Conservation (phyloP, 2,797 vertebrate genomes). For the Coluber constrictor region DNA sequence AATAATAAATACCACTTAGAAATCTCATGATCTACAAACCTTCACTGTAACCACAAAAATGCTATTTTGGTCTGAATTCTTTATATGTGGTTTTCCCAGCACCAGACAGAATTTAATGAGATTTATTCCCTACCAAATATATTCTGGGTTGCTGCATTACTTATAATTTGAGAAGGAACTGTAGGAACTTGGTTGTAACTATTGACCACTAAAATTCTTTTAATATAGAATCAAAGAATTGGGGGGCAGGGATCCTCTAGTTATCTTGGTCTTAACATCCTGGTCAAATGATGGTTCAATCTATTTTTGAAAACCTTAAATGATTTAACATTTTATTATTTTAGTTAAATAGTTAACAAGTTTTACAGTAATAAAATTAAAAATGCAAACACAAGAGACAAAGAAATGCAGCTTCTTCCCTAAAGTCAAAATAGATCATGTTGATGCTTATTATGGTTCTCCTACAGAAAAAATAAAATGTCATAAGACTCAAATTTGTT, state of each 20-base stretch:
- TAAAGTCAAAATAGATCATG: neutral
- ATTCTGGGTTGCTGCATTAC: neutral
- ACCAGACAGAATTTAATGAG: neutral
- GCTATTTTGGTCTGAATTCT: neutral
- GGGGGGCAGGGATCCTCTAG: neutral
- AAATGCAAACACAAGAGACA: neutral
- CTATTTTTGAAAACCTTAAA: neutral
- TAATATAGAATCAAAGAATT: neutral
- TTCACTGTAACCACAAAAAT: neutral
- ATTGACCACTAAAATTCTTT: neutral
- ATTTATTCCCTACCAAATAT: neutral
- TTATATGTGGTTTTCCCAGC: neutral
- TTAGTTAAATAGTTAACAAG: neutral
- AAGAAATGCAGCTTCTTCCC: neutral
- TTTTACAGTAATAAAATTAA: neutral
- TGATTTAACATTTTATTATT: neutral
- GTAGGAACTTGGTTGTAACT: neutral
- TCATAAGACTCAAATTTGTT: neutral
- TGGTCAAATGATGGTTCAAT: neutral
- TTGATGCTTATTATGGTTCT: neutral
- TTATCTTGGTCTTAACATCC: neutral
- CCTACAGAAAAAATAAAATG: neutral
- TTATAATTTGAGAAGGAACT: neutral
- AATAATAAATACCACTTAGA: neutral
- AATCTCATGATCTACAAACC: neutral